Percentiles rank a stretch among this genome's conserved stretches.
Conservation (phyloP, 2,797 vertebrate genomes). For the Alcedo quadribrachys region DNA sequence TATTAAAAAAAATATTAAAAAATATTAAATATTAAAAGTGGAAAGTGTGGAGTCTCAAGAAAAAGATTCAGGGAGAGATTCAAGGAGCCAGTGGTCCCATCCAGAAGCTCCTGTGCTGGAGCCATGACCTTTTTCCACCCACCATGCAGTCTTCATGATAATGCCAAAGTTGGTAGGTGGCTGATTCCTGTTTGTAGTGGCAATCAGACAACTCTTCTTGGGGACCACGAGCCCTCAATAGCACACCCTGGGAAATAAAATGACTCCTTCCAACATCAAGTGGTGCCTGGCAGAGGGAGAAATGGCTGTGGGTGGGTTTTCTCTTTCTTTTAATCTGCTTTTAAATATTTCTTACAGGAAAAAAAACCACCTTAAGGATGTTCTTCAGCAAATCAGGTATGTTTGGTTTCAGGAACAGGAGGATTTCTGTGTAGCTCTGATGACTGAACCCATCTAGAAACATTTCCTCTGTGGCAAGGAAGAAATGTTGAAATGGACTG, state of each 20-base stretch:
- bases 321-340: neutral
- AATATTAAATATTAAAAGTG: neutral
- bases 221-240: neutral
- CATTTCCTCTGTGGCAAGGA: neutral
- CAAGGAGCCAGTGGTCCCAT: neutral
- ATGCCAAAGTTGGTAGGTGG: rapidly evolving
- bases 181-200: neutral
- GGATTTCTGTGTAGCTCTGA: neutral
- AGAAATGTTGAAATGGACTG: neutral
- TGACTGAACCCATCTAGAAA: neutral
- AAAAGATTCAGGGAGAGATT: neutral
- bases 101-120: neutral
- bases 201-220: rapidly evolving
- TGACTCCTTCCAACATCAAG: too few relatives aligned
- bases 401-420: neutral
- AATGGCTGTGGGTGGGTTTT: neutral
- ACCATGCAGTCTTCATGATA: rapidly evolving
- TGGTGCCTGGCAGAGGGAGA: neutral
- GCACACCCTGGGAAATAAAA: neutral
- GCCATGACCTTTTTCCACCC: neutral
- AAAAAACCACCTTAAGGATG: neutral
- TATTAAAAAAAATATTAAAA: too few relatives aligned
- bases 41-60: neutral
- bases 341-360: neutral
- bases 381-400: neutral